Conservation (phyloP, 2,888 invertebrate species). For the Meiosimyza decipiens region DNA sequence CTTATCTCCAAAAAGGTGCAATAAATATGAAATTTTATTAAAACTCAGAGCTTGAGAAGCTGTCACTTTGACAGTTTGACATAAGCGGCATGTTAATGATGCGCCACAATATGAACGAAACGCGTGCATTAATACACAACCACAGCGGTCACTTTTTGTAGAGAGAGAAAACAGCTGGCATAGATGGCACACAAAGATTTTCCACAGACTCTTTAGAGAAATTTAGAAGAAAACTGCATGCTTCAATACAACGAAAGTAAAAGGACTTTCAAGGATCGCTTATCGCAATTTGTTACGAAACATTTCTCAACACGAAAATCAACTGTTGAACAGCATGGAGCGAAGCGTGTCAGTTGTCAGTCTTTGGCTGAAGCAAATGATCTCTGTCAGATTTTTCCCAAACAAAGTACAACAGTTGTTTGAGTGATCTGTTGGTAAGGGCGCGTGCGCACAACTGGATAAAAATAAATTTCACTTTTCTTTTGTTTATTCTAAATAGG, state of each 20-base stretch:
- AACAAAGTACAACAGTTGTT: slow-evolving; percentile 46
- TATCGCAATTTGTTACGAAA: slow-evolving; percentile 52
- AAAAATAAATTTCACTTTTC: slow-evolving; percentile 52
- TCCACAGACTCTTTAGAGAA: slow-evolving; percentile 12
- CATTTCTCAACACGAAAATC: slow-evolving; percentile 30
- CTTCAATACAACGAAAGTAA: slow-evolving; percentile 35
- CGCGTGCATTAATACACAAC: not conserved
- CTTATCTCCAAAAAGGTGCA: slow-evolving; percentile 20
- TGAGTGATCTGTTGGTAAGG: slow-evolving; percentile 42
- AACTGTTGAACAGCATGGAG: slow-evolving; percentile 15
- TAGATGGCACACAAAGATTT: slow-evolving; percentile 43
- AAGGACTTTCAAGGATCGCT: slow-evolving; percentile 50
- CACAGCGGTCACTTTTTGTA: slow-evolving; percentile 43
- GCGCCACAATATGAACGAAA: too few species aligned
- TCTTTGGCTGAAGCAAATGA: slow-evolving; percentile 51
- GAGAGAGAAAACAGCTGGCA: slow-evolving; percentile 44
- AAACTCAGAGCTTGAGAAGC: slow-evolving; percentile 10
- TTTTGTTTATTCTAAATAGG: slow-evolving; percentile 7
- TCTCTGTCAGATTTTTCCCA: slow-evolving; percentile 54
- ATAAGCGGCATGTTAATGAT: slow-evolving; percentile 13
- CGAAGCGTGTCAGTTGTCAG: slow-evolving; percentile 54
- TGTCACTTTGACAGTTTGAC: slow-evolving; percentile 23
- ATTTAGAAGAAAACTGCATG: slow-evolving; percentile 34
- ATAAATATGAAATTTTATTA: slow-evolving; percentile 37
- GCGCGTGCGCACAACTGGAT: slow-evolving; percentile 19